Evolutionary conservation across 1,140 invertebrate species (phyloP), one percentile per base, ranked within the genome.

Genomic region (Rhagoletis zephyria): DNA sequence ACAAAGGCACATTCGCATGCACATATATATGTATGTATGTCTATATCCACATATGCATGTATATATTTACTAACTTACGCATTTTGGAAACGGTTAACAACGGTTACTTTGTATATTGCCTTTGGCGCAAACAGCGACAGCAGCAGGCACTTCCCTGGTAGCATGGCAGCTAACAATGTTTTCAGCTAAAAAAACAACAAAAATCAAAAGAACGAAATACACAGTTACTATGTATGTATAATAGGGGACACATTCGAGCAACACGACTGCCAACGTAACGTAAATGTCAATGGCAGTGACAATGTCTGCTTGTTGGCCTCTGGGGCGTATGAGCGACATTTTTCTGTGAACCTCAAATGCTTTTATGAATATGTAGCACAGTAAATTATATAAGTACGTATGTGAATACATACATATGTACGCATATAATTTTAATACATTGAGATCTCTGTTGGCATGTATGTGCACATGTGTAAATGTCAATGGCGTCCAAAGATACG

Each of bases 311-410:
- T 81, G 48, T 81, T 81, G 74, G 48, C 48, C 74, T 56, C n/a
- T 19, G 74, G 74, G 74, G 74, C 74, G 74, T 81, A 81, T 81
- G 74, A 59, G 74, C 48, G n/a, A 81, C 74, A 56, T 81, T 59
- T 81, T n/a, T 4, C 40, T 56, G n/a, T 48, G 16, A 81, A 81
- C 45, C 9, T 19, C 45, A 56, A 81, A 81, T 56, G 74, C 16
- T 2, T 19, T 81, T 19, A 70, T 14, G 19, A 30, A 19, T 65
- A 65, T 2, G 14, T n/a, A n/a, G 16, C 4, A 2, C 16, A 3
- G 61, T 12, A 9, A 16, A 63, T 1, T 67, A 74, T 74, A 14
- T 74, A 74, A 4, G 2, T 48, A 45, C 48, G 42, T 74, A 3
- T 48, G n/a, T n/a, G n/a, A n/a, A n/a, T n/a, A n/a, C n/a, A n/a